Percentiles rank a stretch among this genome's conserved stretches.
phyloP scores from a whole-genome alignment of 1,140 invertebrate genomes.

The Drosophila lacertosa region DNA sequence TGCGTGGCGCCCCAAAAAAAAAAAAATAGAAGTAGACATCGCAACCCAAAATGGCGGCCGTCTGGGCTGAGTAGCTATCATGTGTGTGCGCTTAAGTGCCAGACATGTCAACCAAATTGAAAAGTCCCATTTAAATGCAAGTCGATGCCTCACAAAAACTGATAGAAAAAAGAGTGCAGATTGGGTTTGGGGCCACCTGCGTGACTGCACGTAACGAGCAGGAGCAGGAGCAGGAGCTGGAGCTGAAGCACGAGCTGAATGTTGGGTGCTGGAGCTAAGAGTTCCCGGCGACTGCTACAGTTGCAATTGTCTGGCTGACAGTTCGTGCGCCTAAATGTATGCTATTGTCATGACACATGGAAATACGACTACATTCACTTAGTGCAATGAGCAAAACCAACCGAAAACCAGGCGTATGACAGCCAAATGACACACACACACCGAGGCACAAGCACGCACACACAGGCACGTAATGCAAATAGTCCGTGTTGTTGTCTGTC shows the following conservation, averaged over 20 bases:
- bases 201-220: conserved; percentile 56
- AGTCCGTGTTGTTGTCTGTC: conserved; percentile 45
- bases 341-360: conserved; percentile 62
- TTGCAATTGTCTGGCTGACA: conserved; percentile 21
- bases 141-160: conserved; percentile 6
- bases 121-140: conserved; percentile 51
- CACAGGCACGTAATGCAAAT: conserved; percentile 26
- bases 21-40: conserved; percentile 26
- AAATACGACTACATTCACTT: conserved; percentile 64
- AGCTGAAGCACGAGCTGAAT: conserved; percentile 7
- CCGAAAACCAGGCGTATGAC: conserved; percentile 45
- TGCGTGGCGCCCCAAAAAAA: conserved; percentile 33
- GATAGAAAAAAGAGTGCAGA: conserved; percentile 4
- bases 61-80: neutral
- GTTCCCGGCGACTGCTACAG: neutral
- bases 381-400: conserved; percentile 65
- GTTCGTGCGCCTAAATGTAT: conserved; percentile 58
- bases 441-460: neutral
- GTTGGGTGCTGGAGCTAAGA: neutral
- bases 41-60: neutral
- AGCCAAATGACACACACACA: conserved; percentile 40
- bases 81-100: conserved; percentile 6
- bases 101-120: conserved; percentile 50
- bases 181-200: conserved; percentile 14
- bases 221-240: conserved; percentile 3